A percentile compares a stretch with the other conserved stretches of the same genome.
Evolutionary conservation across 2,888 invertebrate genomes (phyloP).

Genomic region (Drosophila borborema): DNA sequence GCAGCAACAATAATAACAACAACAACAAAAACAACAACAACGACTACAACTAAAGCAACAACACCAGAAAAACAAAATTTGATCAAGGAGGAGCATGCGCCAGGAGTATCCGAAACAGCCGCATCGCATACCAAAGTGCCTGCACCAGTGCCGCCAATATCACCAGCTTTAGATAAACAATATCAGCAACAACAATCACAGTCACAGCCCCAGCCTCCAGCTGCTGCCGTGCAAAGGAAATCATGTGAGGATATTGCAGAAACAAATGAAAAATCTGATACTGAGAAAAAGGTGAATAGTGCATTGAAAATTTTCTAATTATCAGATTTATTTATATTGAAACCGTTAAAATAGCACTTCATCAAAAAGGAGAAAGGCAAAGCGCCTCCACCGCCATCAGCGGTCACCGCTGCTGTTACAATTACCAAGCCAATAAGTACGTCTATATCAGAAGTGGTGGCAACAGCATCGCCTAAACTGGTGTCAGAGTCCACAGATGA

Average conservation of each 20-base stretch:
- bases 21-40: constrained; percentile 36
- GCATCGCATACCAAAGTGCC: constrained; percentile 72
- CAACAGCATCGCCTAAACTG: constrained; percentile 41
- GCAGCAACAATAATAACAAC: constrained; percentile 43
- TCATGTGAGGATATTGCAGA: constrained; percentile 67
- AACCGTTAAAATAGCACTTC: constrained; percentile 72
- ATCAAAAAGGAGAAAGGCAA: constrained; percentile 94
- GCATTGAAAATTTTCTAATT: background rate
- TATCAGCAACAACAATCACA: constrained; percentile 38
- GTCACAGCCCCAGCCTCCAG: constrained; percentile 27
- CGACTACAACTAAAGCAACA: constrained; percentile 65
- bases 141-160: constrained; percentile 66
- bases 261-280: constrained; percentile 69
- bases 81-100: constrained; percentile 61
- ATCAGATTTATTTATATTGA: background rate
- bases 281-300: constrained; percentile 83
- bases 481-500: constrained; percentile 53
- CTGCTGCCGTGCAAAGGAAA: constrained; percentile 72
- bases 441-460: constrained; percentile 4
- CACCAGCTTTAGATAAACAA: constrained; percentile 57
- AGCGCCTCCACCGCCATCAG: constrained; percentile 88
- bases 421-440: constrained; percentile 83
- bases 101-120: constrained; percentile 50
- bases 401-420: constrained; percentile 26
- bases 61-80: constrained; percentile 72